Evolutionary conservation across 2,888 invertebrate species (phyloP).

Genomic region (Limenitis camilla): DNA sequence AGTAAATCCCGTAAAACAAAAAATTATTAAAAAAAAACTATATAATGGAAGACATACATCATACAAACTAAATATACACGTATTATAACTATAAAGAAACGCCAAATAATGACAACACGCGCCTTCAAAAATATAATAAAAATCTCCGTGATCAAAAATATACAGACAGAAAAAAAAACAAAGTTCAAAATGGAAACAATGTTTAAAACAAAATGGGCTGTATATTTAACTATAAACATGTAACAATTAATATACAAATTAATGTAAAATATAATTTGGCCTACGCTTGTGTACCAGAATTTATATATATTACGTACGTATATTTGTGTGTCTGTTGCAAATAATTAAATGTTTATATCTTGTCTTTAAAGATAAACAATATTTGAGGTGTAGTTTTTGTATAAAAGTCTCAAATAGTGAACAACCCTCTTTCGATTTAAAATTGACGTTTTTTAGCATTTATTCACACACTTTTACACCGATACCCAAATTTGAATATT

Average conservation of each 20-base stretch:
- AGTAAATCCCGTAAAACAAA: slow-evolving; percentile 39
- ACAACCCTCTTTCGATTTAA: too few species aligned
- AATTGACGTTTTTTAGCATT: too few species aligned
- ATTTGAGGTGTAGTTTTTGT: too few species aligned
- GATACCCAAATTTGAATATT: too few species aligned
- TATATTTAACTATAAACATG: slow-evolving; percentile 26
- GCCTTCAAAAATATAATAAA: slow-evolving; percentile 27
- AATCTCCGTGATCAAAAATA: slow-evolving; percentile 59
- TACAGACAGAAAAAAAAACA: slow-evolving; percentile 47
- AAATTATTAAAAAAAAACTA: slow-evolving; percentile 34
- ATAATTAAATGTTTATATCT: not conserved
- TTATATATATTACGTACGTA: not conserved
- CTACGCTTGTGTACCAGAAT: slow-evolving; percentile 14
- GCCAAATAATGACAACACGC: slow-evolving; percentile 3
- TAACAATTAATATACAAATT: slow-evolving; percentile 11
- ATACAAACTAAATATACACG: slow-evolving; percentile 31
- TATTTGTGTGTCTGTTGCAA: not conserved
- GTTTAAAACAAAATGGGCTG: slow-evolving; percentile 18
- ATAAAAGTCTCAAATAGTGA: too few species aligned
- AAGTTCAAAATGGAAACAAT: slow-evolving; percentile 19
- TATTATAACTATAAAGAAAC: not conserved
- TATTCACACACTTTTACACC: too few species aligned
- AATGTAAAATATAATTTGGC: slow-evolving; percentile 17
- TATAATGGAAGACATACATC: slow-evolving; percentile 58
- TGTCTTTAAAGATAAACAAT: too few species aligned